These are phyloP conservation scores for Nicator chloris DNA, from an alignment of 2,113 vertebrate species.

Conservation along the genomic window DNA sequence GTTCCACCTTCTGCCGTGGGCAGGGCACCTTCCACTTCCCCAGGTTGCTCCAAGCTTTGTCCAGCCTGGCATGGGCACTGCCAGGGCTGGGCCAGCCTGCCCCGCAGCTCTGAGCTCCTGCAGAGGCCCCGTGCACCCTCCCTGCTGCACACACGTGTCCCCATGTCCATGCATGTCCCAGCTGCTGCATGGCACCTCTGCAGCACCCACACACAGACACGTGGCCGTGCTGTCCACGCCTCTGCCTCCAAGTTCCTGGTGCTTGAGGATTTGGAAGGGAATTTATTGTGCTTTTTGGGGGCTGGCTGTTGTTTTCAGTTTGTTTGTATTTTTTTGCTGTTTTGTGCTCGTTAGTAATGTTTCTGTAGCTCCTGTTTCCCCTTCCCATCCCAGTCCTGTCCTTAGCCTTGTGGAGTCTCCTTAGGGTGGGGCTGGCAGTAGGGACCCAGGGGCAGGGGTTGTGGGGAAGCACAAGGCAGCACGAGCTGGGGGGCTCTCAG, in stretches of 20 bases:
- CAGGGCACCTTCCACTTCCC: not conserved
- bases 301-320: constrained; percentile 47
- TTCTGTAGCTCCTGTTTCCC: constrained; percentile 42
- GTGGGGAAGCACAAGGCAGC: not conserved
- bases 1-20: not conserved
- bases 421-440: not conserved
- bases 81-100: not conserved
- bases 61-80: not conserved
- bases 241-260: not conserved
- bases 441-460: not conserved
- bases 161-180: not conserved
- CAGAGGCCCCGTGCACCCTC: not conserved
- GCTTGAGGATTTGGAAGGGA: constrained; percentile 24
- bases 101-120: accelerated
- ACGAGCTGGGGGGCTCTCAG: not conserved
- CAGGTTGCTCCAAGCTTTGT: not conserved
- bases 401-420: not conserved
- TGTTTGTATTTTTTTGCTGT: constrained; percentile 19
- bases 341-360: constrained; percentile 47
- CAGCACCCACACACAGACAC: not conserved
- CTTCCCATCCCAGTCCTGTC: constrained; percentile 33
- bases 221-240: not conserved
- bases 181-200: constrained; percentile 31
- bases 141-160: not conserved
- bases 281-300: constrained; percentile 16